phyloP scores from a whole-genome alignment of 2,113 vertebrate genomes.

The Crotalus horridus region DNA sequence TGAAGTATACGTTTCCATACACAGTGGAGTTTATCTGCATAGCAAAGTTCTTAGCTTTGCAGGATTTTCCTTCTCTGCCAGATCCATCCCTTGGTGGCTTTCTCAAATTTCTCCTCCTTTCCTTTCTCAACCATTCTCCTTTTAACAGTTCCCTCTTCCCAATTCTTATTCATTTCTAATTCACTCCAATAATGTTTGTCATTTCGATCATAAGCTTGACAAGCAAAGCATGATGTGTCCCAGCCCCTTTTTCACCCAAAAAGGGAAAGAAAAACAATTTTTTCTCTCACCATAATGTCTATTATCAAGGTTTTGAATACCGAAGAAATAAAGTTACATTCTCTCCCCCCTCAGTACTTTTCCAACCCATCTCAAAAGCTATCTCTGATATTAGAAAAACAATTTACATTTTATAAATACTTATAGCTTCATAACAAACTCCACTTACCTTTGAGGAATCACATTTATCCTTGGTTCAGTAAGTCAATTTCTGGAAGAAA shows the following conservation, averaged over 20 bases:
- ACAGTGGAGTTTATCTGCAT: constrained; percentile 59
- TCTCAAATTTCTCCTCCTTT: constrained; percentile 1
- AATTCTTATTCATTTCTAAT: constrained; percentile 7
- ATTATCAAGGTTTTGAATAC: constrained; percentile 10
- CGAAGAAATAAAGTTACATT: constrained; percentile 34
- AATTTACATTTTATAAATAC: neutral
- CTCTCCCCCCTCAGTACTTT: neutral
- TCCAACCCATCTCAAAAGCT: neutral
- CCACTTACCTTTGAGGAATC: constrained; percentile 71
- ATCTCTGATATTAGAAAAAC: neutral
- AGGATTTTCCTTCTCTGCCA: constrained; percentile 28
- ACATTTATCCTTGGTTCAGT: constrained; percentile 68
- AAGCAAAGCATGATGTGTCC: neutral
- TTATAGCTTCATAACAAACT: neutral
- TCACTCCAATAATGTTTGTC: constrained; percentile 3
- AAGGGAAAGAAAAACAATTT: constrained; percentile 29
- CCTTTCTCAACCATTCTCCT: neutral
- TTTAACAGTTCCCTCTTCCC: neutral
- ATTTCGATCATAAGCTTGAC: neutral
- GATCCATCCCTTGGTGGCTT: constrained; percentile 25
- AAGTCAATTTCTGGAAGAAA: constrained; percentile 60
- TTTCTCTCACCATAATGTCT: constrained; percentile 19
- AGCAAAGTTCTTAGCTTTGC: constrained; percentile 64
- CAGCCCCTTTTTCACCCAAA: constrained; percentile 18
- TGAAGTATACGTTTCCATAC: constrained; percentile 17